Conservation (phyloP, 2,888 invertebrate genomes). For the Cheilosia scutellata region DNA sequence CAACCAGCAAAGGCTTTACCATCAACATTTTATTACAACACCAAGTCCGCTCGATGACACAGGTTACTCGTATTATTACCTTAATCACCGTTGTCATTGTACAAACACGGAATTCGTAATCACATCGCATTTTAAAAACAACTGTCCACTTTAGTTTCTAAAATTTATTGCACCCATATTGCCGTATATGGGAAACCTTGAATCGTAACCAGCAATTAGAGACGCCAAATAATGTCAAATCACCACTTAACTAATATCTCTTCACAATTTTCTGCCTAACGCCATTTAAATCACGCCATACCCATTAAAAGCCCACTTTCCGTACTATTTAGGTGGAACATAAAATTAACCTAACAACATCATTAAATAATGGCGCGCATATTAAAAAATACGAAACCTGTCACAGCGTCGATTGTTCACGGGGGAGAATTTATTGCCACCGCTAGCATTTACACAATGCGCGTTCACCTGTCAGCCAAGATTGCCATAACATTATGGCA, state of each 20-base stretch:
- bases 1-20: no score
- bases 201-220: conserved; percentile 53
- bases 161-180: conserved; percentile 63
- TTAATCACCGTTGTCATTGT: conserved; percentile 24
- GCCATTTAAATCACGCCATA: conserved; percentile 70
- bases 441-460: conserved; percentile 58
- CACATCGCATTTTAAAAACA: conserved; percentile 13
- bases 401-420: conserved; percentile 65
- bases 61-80: no score
- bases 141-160: conserved; percentile 10
- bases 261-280: conserved; percentile 64
- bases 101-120: conserved; percentile 34
- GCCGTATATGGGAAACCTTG: conserved; percentile 42
- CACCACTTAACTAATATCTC: conserved; percentile 69
- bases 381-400: conserved; percentile 72
- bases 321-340: conserved; percentile 66
- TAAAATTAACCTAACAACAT: conserved; percentile 74
- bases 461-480: conserved; percentile 66
- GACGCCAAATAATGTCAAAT: conserved; percentile 72
- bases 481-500: conserved; percentile 68
- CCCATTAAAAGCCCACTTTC: conserved; percentile 71
- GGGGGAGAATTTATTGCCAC: conserved; percentile 64
- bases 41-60: no score
- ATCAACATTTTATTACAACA: no score
- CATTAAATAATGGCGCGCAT: conserved; percentile 72